A percentile compares a stretch with the other conserved stretches of the same genome.
Conservation (phyloP, 2,797 vertebrate species). For the Peromyscus nudipes region DNA sequence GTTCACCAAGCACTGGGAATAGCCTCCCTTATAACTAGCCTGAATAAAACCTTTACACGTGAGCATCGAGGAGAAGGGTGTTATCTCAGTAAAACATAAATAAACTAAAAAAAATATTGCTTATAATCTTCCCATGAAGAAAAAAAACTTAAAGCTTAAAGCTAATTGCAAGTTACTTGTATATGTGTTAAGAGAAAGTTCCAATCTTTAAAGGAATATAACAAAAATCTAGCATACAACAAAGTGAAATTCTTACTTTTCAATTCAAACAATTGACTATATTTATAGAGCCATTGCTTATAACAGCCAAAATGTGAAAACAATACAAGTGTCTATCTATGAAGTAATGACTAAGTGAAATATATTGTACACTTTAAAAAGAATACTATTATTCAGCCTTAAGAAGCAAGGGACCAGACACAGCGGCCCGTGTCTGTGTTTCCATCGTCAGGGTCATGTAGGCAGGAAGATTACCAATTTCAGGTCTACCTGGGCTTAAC, state of each 20-base stretch:
- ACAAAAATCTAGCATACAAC: not conserved
- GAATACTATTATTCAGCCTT: not conserved
- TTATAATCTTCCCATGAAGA: not conserved
- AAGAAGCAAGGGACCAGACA: not conserved
- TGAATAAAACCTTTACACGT: not conserved
- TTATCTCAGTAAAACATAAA: not conserved
- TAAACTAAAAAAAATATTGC: not conserved
- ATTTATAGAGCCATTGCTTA: not conserved
- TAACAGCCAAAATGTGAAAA: not conserved
- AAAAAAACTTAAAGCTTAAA: not conserved
- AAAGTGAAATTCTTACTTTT: not conserved
- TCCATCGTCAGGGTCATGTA: not conserved
- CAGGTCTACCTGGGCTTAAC: not conserved
- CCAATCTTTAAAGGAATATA: not conserved
- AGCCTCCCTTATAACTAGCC: not conserved
- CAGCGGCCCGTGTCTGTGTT: not conserved
- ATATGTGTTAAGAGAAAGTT: not conserved
- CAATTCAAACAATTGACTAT: not conserved
- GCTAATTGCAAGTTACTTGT: not conserved
- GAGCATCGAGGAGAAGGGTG: not conserved
- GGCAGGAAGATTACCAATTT: not conserved
- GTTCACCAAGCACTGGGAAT: not conserved
- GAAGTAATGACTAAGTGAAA: not conserved
- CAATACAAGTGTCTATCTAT: not conserved
- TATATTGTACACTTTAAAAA: not conserved